Percentiles rank a stretch among this genome's conserved stretches.
These are phyloP conservation scores for Diaphora mendica DNA, from an alignment of 2,888 invertebrate species.

Conservation along the genomic window DNA sequence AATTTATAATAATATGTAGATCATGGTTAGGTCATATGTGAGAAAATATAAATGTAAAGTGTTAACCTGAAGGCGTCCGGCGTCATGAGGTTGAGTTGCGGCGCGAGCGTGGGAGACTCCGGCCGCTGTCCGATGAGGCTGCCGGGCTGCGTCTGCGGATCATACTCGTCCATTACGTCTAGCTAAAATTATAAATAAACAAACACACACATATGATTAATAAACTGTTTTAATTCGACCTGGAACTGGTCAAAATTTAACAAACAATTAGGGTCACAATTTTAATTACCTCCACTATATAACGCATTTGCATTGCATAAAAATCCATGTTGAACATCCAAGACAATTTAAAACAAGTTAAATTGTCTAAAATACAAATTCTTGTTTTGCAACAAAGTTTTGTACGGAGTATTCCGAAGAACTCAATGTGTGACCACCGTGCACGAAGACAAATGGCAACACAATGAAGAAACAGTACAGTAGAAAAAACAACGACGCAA, in stretches of 20 bases:
- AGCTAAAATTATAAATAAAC: conserved; percentile 14
- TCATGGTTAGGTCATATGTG: no score
- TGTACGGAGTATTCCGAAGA: background rate
- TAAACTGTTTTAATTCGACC: background rate
- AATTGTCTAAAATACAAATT: background rate
- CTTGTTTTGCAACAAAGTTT: background rate
- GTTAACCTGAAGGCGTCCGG: conserved; percentile 92
- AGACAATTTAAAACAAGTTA: background rate
- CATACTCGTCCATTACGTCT: conserved; percentile 24
- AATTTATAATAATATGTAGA: no score
- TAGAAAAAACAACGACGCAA: background rate
- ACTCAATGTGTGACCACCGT: background rate
- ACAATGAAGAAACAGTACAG: background rate
- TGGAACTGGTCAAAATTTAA: background rate
- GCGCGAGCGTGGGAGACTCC: conserved; percentile 71
- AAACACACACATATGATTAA: background rate
- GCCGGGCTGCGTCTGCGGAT: conserved; percentile 71
- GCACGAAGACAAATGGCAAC: background rate
- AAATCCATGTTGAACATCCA: background rate
- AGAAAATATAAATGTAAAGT: background rate
- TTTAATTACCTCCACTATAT: background rate
- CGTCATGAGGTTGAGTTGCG: conserved; percentile 91
- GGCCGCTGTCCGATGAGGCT: conserved; percentile 71
- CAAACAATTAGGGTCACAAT: background rate
- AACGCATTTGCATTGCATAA: background rate